Base-by-base conservation (phyloP, 92 coral and sea anemone genomes). In the Meandrina meandrites region DNA sequence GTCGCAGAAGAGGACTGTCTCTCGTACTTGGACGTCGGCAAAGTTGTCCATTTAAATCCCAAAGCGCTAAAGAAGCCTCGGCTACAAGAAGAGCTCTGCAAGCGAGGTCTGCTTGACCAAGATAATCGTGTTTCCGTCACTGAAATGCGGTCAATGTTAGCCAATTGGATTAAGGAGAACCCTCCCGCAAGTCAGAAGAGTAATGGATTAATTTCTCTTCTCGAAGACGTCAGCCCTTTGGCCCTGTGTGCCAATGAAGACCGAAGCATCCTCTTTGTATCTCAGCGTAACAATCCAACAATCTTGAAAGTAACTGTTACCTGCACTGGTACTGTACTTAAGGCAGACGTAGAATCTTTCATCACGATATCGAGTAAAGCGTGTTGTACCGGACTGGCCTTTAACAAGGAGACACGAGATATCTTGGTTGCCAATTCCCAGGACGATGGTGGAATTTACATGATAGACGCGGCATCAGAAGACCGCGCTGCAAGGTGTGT, bases 61-160 rank as follows among this genome's bases (percentile, higher is more conserved):
- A 87, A 87, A 75, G 86, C 90, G 19, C 56, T 87, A 76, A 87
- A 79, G 45, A 87, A 80, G 76, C 69, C 90, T 32, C 74, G 77
- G 22, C 85, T 80, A 15, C 60, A 87, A 58, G 42, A 42, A 70
- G 86, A 87, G 81, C 81, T 69, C 56, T 15, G 71, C 80, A 81
- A 87, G 56, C 75, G 77, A 1, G 56, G 79, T 17, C 90, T 80
- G 30, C 81, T 87, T 4, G 80, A 56, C 21, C 80, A 27, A 67
- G 86, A 70, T 22, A 85, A 81, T 45, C 72, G 78, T 24, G 79
- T 58, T 14, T 32, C 85, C 19, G 81, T 87, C 10, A 64, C 86
- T 80, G 36, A 87, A 58, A 80, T 87, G 86, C 37, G 81, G 62
- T 62, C 60, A 60, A 32, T 50, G 54, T 60, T 88, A 9, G 37